Base-by-base conservation (phyloP, 2,888 invertebrate species). In the Gonocerus acuteangulatus region DNA sequence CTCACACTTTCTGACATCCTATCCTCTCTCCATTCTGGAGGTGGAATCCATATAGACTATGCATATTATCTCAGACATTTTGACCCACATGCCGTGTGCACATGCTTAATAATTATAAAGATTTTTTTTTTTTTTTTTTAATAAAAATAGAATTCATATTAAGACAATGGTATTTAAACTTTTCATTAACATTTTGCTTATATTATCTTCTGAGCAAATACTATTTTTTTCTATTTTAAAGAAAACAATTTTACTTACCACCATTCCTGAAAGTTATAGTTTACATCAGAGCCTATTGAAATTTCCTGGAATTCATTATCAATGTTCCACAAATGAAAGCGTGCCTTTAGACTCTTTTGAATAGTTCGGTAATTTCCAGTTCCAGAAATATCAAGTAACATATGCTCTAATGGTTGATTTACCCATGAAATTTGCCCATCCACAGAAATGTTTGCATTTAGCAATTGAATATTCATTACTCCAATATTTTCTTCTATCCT, bases 181-280 rank as follows among this genome's bases (percentile, higher is more conserved):
- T n/a, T n/a, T n/a, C n/a, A n/a, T n/a, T n/a, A n/a, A n/a, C n/a
- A n/a, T n/a, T n/a, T n/a, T n/a, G n/a, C n/a, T n/a, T n/a, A n/a
- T n/a, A n/a, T n/a, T n/a, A n/a, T n/a, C n/a, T n/a, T n/a, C n/a
- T n/a, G n/a, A n/a, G n/a, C n/a, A n/a, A n/a, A n/a, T n/a, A n/a
- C n/a, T n/a, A n/a, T 34, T 18, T 19, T 19, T 13, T 49, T 48
- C 48, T 22, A 48, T 49, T 32, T 19, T 23, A 23, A 34, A 48
- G n/a, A 48, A 19, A n/a, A 44, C n/a, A n/a, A n/a, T n/a, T 7
- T 15, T 15, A 16, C 69, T 63, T 69, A 71, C 71, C 66, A 69
- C 83, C 83, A 84, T 18, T 74, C 67, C 52, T 74, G 71, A 4
- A 73, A 75, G 68, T 84, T 80, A 4, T 83, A 74, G 66, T 79